phyloP scores from a whole-genome alignment of 1,140 invertebrate genomes.

The Pomacea maculata region DNA sequence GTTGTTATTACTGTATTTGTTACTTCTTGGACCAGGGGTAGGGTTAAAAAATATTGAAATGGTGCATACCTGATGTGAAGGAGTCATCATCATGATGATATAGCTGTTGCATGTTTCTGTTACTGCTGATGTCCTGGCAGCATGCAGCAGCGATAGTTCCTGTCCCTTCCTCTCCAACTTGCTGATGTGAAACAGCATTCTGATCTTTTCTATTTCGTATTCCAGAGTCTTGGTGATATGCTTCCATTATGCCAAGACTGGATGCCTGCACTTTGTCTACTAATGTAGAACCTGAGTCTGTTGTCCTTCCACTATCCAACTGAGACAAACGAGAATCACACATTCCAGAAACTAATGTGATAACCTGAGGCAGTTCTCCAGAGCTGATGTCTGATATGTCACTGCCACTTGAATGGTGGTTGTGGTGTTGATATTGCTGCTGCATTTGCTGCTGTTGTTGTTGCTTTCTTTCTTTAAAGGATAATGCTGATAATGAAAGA shows the following conservation, averaged over 20 bases:
- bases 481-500: slow-evolving; percentile 15
- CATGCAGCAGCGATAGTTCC: too few species aligned
- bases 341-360: slow-evolving; percentile 6
- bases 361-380: slow-evolving; percentile 24
- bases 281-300: slow-evolving; percentile 32
- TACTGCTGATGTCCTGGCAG: slow-evolving; percentile 39
- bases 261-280: slow-evolving; percentile 20
- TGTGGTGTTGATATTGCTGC: slow-evolving; percentile 14
- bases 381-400: slow-evolving; percentile 30
- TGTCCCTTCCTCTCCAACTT: too few species aligned
- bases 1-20: too few species aligned
- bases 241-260: too few species aligned
- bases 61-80: slow-evolving; percentile 46
- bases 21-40: too few species aligned
- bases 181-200: too few species aligned
- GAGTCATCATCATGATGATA: slow-evolving; percentile 62
- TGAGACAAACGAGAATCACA: background rate
- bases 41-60: too few species aligned
- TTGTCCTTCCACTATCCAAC: slow-evolving; percentile 26
- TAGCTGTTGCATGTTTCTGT: slow-evolving; percentile 60
- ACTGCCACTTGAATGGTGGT: slow-evolving; percentile 30
- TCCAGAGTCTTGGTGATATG: too few species aligned
- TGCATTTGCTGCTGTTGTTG: background rate
- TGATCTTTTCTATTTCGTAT: too few species aligned
- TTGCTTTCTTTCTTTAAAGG: slow-evolving; percentile 4